Conservation (phyloP, 2,797 vertebrate genomes). For the Decapterus maruadsi region DNA sequence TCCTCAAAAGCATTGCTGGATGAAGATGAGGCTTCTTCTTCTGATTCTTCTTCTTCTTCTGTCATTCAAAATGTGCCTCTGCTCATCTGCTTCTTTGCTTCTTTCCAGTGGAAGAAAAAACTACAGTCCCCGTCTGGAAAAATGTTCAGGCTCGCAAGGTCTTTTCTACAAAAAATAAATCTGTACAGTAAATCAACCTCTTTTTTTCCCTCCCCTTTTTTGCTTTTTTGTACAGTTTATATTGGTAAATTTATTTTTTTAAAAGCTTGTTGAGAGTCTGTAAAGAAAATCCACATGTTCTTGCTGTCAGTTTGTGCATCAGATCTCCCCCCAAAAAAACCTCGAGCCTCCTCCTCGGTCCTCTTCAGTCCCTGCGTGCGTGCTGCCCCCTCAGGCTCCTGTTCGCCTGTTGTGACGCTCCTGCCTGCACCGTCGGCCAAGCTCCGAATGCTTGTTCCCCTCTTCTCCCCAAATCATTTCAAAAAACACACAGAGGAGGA, state of each 20-base stretch:
- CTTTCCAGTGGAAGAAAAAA: conserved; percentile 48
- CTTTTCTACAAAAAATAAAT: conserved; percentile 45
- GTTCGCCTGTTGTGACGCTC: conserved; percentile 72
- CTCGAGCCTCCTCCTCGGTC: conserved; percentile 45
- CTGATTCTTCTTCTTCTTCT: conserved; percentile 10
- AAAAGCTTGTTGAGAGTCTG: conserved; percentile 15
- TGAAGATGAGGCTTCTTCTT: conserved; percentile 30
- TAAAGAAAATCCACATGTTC: conserved; percentile 24
- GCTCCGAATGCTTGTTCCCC: conserved; percentile 79
- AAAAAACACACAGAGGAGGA: conserved; percentile 71
- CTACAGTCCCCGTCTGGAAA: conserved; percentile 40
- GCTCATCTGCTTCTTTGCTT: conserved; percentile 51
- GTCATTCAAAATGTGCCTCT: conserved; percentile 54
- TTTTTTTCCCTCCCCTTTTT: background rate
- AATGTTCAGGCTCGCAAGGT: conserved; percentile 42
- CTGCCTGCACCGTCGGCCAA: conserved; percentile 83
- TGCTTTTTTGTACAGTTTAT: conserved; percentile 16
- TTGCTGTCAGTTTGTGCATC: conserved; percentile 61
- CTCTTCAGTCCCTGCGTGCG: conserved; percentile 55
- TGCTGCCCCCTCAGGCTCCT: conserved; percentile 72
- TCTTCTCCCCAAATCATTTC: conserved; percentile 85
- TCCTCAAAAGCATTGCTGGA: conserved; percentile 76
- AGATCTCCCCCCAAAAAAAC: conserved; percentile 35
- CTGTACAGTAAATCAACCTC: conserved; percentile 28
- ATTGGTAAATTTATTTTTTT: conserved; percentile 19